These are phyloP conservation scores for Cynaeus angustus DNA, from an alignment of 2,888 invertebrate genomes.

Conservation along the genomic window DNA sequence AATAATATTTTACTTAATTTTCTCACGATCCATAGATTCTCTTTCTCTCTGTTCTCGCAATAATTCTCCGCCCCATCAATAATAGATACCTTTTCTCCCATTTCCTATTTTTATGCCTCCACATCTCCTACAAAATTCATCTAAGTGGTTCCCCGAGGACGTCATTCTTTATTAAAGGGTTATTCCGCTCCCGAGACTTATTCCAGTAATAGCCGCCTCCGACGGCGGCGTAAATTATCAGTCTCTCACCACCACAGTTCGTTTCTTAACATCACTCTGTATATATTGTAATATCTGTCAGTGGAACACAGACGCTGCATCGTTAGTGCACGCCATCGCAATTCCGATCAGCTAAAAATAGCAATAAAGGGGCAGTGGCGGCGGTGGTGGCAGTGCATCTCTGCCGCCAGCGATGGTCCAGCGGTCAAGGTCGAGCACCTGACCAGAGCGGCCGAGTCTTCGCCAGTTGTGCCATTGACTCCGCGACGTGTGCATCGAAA, in stretches of 20 bases:
- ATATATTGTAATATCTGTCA: constrained; percentile 47
- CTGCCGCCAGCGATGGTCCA: constrained; percentile 45
- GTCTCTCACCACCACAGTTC: not conserved
- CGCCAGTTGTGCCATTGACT: constrained; percentile 50
- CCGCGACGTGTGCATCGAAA: constrained; percentile 41
- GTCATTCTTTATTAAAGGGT: not conserved
- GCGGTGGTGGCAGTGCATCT: constrained; percentile 35
- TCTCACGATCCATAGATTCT: no score
- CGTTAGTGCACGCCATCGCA: constrained; percentile 12
- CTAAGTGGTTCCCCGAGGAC: not conserved
- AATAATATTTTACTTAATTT: no score
- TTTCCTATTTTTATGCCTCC: not conserved
- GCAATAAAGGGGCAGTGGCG: constrained; percentile 33
- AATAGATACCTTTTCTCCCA: not conserved
- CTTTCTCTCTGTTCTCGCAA: no score
- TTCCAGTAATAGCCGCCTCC: not conserved
- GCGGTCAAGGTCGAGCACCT: constrained; percentile 53
- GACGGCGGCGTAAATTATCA: not conserved
- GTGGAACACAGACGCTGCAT: constrained; percentile 34
- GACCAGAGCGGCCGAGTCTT: constrained; percentile 46
- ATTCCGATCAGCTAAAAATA: constrained; percentile 37
- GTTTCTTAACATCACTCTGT: not conserved
- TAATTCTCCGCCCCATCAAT: no score
- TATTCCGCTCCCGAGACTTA: constrained; percentile 4
- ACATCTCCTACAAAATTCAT: constrained; percentile 1